Evolutionary conservation across 2,797 vertebrate genomes (phyloP), one percentile per base, ranked within the genome.

Genomic region (Anomalospiza imberbis): DNA sequence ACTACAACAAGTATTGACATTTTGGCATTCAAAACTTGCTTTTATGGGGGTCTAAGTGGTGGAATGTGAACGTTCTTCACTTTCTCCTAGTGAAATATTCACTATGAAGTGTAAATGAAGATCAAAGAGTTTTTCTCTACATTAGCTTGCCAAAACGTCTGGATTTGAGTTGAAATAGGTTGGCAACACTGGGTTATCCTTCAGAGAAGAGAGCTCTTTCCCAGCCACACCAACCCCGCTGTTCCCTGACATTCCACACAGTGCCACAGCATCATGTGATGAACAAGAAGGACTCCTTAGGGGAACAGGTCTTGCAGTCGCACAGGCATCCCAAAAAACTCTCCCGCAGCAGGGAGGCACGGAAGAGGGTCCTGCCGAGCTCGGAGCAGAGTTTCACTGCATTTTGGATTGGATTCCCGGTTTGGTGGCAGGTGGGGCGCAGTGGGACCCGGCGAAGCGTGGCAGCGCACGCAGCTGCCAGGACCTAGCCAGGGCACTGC

Each of bases 71-170:
- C 89, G 89, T 97, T 96, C 91, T 91, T 95, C 78, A 80, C 74
- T 95, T 94, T 89, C 48, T 94, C 65, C 91, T 91, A 72, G 79
- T 77, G 96, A 97, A 97, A 97, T 96, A 97, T 95, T 97, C 95
- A 84, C 92, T 94, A 17, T 73, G 91, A 96, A 90, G 54, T 87
- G 67, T 97, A 97, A 97, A 97, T 94, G 96, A 97, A 96, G 79
- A 94, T 88, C 91, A 58, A 21, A 72, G 85, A 94, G 74, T 88
- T 97, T 91, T 94, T 97, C 92, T 96, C 94, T 72, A 73, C 85
- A 67, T 85, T 58, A 95, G 44, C 86, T 65, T 89, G 79, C 40
- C 40, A n/a, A 95, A 95, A 95, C 87, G 94, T 96, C 96, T 92
- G 89, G 67, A 71, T 87, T 70, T 96, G 66, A 96, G 91, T 97